These are phyloP conservation scores for Dipodomys ordii DNA, from an alignment of 2,113 vertebrate species.

Conservation along the genomic window DNA sequence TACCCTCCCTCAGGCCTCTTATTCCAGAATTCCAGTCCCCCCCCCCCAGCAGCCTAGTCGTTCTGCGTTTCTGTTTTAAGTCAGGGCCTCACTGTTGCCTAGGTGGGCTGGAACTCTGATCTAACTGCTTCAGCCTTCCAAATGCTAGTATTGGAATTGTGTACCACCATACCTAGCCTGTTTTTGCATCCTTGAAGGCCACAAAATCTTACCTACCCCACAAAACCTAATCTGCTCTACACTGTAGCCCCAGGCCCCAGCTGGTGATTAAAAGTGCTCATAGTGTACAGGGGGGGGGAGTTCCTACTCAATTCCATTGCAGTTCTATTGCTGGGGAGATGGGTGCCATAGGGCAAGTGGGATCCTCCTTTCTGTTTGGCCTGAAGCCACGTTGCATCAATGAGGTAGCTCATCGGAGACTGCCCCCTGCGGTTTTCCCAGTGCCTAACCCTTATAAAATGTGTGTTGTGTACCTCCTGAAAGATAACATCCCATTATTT, in stretches of 20 bases:
- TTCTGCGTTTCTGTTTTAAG: background rate
- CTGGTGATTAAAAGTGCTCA: no score
- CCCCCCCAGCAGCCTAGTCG: background rate
- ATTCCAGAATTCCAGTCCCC: background rate
- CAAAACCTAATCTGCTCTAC: background rate
- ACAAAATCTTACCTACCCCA: no score
- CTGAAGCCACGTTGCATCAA: rapidly evolving
- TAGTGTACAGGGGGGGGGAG: no score
- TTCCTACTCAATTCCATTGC: background rate
- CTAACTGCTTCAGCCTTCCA: background rate
- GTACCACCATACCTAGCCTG: background rate
- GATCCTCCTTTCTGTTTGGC: background rate
- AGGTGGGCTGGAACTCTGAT: background rate
- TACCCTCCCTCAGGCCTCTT: background rate
- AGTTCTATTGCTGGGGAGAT: background rate
- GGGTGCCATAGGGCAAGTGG: background rate
- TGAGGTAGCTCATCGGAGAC: background rate
- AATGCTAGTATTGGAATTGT: background rate
- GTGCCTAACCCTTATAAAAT: background rate
- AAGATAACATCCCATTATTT: background rate
- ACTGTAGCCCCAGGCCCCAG: no score
- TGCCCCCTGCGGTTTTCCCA: background rate
- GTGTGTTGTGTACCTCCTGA: background rate
- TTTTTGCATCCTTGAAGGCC: background rate
- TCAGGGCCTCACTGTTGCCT: background rate